Evolutionary conservation across 2,113 vertebrate genomes (phyloP).

Genomic region (Gulo gulo): DNA sequence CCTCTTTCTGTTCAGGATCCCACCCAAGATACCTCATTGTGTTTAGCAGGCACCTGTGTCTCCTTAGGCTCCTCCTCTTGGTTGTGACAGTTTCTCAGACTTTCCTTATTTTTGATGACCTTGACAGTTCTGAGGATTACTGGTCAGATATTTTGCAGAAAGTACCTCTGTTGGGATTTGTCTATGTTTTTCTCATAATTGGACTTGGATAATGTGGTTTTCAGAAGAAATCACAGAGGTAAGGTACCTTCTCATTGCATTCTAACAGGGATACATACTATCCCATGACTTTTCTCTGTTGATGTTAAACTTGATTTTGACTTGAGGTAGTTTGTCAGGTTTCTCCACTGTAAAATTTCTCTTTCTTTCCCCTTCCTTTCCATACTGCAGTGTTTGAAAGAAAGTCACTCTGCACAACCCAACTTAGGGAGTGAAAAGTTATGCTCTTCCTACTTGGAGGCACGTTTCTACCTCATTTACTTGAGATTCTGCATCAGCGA

Average conservation of each 20-base stretch:
- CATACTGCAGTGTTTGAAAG: neutral
- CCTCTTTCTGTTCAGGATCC: neutral
- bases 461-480: neutral
- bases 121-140: neutral
- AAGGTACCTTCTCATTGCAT: neutral
- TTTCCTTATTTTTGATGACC: neutral
- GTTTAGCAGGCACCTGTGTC: neutral
- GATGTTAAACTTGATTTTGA: neutral
- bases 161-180: neutral
- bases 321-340: neutral
- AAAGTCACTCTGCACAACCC: neutral
- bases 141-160: neutral
- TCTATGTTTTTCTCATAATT: neutral
- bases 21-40: neutral
- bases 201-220: neutral
- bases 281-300: neutral
- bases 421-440: neutral
- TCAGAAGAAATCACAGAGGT: neutral
- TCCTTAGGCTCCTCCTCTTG: neutral
- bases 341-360: neutral
- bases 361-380: neutral
- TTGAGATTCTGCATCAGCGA: neutral
- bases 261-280: neutral
- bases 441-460: neutral
- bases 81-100: neutral